A percentile compares a stretch with the other conserved stretches of the same genome.
Conservation (phyloP, 2,113 vertebrate genomes). For the Cyanocitta stelleri region DNA sequence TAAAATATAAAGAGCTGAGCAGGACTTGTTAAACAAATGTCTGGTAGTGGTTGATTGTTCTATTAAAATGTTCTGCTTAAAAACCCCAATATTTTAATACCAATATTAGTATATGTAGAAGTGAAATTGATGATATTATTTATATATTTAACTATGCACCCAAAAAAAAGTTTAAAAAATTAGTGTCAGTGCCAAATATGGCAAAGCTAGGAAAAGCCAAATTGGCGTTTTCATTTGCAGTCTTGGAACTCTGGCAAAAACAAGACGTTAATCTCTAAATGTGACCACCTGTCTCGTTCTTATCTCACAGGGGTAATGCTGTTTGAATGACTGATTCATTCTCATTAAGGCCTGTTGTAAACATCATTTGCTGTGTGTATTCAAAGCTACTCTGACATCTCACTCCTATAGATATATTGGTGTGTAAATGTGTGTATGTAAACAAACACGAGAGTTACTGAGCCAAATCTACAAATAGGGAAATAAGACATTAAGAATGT, state of each 20-base stretch:
- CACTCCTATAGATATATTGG: background rate
- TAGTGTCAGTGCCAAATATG: background rate
- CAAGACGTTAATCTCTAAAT: background rate
- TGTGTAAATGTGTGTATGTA: background rate
- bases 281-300: background rate
- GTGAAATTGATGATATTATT: background rate
- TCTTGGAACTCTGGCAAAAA: background rate
- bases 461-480: background rate
- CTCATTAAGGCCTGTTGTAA: background rate
- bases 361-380: background rate
- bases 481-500: background rate
- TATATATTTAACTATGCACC: background rate
- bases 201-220: background rate
- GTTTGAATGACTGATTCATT: background rate
- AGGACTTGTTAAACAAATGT: background rate
- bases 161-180: background rate
- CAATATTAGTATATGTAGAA: background rate
- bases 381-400: background rate
- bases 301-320: background rate
- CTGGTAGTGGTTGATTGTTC: background rate
- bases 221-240: background rate
- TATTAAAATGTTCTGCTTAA: background rate
- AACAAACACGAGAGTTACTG: background rate
- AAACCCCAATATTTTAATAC: accelerated
- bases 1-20: background rate